Base-by-base conservation (phyloP, 2,888 invertebrate species). In the Pilophorus perplexus region DNA sequence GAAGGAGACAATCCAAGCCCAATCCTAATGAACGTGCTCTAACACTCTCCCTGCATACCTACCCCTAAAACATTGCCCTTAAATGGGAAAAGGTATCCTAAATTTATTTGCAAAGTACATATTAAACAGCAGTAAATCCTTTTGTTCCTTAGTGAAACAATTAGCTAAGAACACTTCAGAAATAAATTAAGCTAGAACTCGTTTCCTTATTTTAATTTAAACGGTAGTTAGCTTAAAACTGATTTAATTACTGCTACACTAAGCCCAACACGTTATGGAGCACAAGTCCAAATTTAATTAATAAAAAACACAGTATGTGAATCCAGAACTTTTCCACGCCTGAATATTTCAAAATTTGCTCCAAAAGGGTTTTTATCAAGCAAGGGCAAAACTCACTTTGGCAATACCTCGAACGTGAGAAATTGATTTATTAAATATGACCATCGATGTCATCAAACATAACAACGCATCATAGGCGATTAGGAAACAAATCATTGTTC, bases 101-200 rank as follows among this genome's bases (percentile, higher is more conserved):
- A 66, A 66, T 66, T 66, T 66, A 66, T 66, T 60, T 48, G 59
- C 66, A 10, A 60, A 66, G 66, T 66, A 66, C 66, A 66, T 66
- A 66, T 66, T 66, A 66, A 66, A 66, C 59, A 60, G 66, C 66
- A 46, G 66, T 66, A 66, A 66, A 66, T 66, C 66, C 66, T 59
- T 46, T 66, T 66, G 66, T 66, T 66, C 38, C 66, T 66, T 66
- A 60, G 66, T 60, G 42, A 66, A 60, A 66, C 66, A 66, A 66
- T 66, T 66, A 66, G 66, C 59, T 66, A 66, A 66, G 66, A 66
- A 66, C 66, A 20, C 42, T 59, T 25, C 50, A 48, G 25, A 22
- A 66, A 66, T 66, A 66, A 66, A 66, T 66, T 66, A 66, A 60
- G 55, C 55, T 42, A 27, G 55, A 66, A 66, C 55, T 66, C 66